Evolutionary conservation across 2,888 invertebrate species (phyloP).

Genomic region (Oxytorus armatus): DNA sequence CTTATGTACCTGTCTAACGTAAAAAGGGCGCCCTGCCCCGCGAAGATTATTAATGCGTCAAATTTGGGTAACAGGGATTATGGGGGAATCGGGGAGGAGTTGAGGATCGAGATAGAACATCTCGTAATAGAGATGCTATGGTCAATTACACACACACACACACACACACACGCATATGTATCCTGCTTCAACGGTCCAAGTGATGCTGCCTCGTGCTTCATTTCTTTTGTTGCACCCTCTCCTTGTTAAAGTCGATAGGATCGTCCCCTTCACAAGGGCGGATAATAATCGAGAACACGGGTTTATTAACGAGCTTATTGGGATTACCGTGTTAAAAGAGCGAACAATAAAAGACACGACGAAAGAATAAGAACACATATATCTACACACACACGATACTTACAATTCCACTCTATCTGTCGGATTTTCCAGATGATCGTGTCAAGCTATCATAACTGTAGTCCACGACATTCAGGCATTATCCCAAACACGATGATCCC

Average conservation of each 20-base stretch:
- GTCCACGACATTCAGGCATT: constrained; percentile 8
- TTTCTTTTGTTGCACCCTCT: constrained; percentile 22
- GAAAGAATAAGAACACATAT: not conserved
- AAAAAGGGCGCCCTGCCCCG: constrained; percentile 62
- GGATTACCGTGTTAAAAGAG: not conserved
- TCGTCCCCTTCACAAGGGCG: constrained; percentile 26
- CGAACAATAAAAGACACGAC: not conserved
- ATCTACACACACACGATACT: not conserved
- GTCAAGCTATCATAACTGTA: constrained; percentile 29
- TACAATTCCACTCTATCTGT: constrained; percentile 10
- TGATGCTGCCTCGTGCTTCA: constrained; percentile 25
- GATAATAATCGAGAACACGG: constrained; percentile 35
- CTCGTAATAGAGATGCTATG: constrained; percentile 55
- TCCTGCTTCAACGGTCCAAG: constrained; percentile 10
- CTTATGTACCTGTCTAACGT: constrained; percentile 59
- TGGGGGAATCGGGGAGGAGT: constrained; percentile 49
- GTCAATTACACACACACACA: constrained; percentile 68
- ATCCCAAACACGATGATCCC: constrained; percentile 16
- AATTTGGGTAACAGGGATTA: constrained; percentile 69
- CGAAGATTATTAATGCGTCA: constrained; percentile 65
- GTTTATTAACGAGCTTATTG: not conserved
- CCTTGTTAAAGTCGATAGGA: constrained; percentile 51
- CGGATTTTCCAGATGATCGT: constrained; percentile 41
- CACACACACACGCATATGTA: constrained; percentile 52
- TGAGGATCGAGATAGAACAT: constrained; percentile 49